A percentile compares a stretch with the other conserved stretches of the same genome.
These are phyloP conservation scores for Trichomalopsis sarcophagae DNA, from an alignment of 1,140 invertebrate genomes.

Conservation along the genomic window DNA sequence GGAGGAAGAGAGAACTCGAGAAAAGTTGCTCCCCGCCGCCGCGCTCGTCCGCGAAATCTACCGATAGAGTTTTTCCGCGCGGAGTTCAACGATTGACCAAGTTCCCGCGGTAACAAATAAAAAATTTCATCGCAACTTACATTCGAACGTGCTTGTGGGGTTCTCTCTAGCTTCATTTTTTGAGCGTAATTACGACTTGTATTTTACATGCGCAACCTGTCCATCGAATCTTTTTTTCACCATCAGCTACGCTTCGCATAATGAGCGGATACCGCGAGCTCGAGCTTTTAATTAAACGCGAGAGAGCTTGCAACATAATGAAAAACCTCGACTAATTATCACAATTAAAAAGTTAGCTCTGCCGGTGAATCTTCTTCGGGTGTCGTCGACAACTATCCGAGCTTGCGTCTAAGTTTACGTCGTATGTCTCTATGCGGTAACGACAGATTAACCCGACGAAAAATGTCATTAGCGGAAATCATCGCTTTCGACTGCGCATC, in stretches of 20 bases:
- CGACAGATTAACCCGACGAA: not conserved
- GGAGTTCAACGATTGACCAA: constrained; percentile 41
- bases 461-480: constrained; percentile 7
- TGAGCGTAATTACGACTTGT: too few species aligned
- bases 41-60: constrained; percentile 27
- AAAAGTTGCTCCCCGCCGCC: not conserved
- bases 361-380: too few species aligned
- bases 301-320: not conserved
- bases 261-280: not conserved
- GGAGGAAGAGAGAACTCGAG: constrained; percentile 16
- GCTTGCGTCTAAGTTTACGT: too few species aligned
- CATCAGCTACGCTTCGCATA: too few species aligned
- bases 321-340: not conserved
- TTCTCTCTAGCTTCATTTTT: not conserved
- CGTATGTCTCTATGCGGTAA: too few species aligned
- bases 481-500: constrained; percentile 7
- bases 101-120: not conserved
- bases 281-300: not conserved
- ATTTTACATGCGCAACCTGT: too few species aligned
- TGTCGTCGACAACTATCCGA: too few species aligned
- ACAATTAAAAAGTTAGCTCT: not conserved
- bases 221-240: too few species aligned
- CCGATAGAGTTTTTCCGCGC: constrained; percentile 7
- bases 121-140: not conserved
- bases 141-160: not conserved